phyloP scores from a whole-genome alignment of 2,113 vertebrate genomes.

The Vulpes ferrilata region DNA sequence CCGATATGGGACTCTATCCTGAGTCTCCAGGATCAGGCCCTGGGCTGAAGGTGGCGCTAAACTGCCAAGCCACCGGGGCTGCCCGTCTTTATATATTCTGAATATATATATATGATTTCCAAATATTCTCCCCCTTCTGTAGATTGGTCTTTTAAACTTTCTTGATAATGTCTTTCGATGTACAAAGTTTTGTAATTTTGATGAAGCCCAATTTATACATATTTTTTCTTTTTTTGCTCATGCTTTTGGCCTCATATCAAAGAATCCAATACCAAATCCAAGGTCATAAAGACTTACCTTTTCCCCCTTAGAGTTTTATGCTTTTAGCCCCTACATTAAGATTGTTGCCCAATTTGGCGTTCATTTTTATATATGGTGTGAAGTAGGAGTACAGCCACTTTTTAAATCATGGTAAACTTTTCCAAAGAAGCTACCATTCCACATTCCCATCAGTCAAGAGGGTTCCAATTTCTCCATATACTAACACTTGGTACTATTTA shows the following conservation, averaged over 20 bases:
- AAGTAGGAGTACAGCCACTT: background rate
- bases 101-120: background rate
- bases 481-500: rapidly evolving
- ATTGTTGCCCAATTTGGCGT: background rate
- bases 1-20: too few species aligned
- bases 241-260: background rate
- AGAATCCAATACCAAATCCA: background rate
- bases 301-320: background rate
- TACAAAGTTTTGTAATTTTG: background rate
- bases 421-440: background rate
- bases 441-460: background rate
- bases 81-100: background rate
- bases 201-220: background rate
- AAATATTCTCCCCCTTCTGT: background rate
- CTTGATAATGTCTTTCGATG: background rate
- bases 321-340: background rate
- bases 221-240: background rate
- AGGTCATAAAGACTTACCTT: background rate
- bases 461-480: background rate
- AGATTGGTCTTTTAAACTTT: background rate
- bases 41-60: too few species aligned
- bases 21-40: too few species aligned
- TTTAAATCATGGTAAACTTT: background rate
- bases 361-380: background rate
- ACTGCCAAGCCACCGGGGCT: too few species aligned